Evolutionary conservation across 2,888 invertebrate species (phyloP).

Genomic region (Scaptomyza flava): DNA sequence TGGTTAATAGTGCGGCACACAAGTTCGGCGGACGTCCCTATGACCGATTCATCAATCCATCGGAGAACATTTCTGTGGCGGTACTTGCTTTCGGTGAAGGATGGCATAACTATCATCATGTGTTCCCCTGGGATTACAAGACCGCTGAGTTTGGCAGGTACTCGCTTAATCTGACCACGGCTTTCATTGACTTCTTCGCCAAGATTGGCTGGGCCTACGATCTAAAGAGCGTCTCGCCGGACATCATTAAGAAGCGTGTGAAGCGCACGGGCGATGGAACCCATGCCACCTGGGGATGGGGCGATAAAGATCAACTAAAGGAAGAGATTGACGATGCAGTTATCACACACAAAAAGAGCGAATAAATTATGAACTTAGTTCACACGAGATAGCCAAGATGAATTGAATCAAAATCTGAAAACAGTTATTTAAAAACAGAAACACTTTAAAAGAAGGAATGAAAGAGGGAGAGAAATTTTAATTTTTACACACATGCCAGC

Average conservation of each 20-base stretch:
- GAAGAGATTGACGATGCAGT: slow-evolving; percentile 86
- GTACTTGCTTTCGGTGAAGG: slow-evolving; percentile 89
- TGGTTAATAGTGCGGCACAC: slow-evolving; percentile 95
- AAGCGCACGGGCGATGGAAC: slow-evolving; percentile 90
- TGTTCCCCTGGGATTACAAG: slow-evolving; percentile 94
- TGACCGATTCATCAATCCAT: slow-evolving; percentile 89
- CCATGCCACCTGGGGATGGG: slow-evolving; percentile 92
- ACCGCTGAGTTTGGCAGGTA: slow-evolving; percentile 91
- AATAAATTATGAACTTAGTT: slow-evolving; percentile 78
- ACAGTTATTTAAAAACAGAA: slow-evolving; percentile 9
- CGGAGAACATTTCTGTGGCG: slow-evolving; percentile 88
- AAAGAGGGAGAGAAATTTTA: slow-evolving; percentile 28
- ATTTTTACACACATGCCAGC: slow-evolving; percentile 46
- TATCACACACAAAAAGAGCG: slow-evolving; percentile 86
- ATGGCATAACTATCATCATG: slow-evolving; percentile 94
- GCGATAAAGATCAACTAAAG: slow-evolving; percentile 88
- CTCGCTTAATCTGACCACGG: slow-evolving; percentile 90
- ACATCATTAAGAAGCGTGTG: slow-evolving; percentile 89
- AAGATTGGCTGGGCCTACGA: slow-evolving; percentile 95
- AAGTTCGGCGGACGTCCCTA: slow-evolving; percentile 91
- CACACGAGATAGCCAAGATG: slow-evolving; percentile 14
- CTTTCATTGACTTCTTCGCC: slow-evolving; percentile 92
- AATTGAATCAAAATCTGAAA: slow-evolving; percentile 36
- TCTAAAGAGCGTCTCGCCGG: slow-evolving; percentile 90
- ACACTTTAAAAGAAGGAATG: slow-evolving; percentile 19